phyloP scores from a whole-genome alignment of 2,888 invertebrate genomes.

The Eilema depressum region DNA sequence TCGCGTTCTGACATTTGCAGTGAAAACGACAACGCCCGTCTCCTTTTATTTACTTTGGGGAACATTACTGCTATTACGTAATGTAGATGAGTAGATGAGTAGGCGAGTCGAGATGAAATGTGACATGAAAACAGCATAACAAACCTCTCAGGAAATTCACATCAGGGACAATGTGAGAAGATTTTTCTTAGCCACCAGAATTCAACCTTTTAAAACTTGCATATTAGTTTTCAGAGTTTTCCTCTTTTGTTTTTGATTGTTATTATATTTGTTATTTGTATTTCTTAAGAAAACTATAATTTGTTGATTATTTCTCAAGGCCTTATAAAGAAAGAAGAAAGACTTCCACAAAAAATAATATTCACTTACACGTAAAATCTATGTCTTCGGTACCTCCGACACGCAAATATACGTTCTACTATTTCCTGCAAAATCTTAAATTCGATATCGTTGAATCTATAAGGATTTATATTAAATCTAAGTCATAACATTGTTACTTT shows the following conservation, averaged over 20 bases:
- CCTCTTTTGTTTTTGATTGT: too few species aligned
- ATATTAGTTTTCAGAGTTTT: neutral
- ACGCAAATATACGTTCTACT: neutral
- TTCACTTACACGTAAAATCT: neutral
- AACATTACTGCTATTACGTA: neutral
- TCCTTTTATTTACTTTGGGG: too few species aligned
- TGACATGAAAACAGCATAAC: neutral
- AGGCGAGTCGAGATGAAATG: neutral
- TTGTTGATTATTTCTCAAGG: neutral
- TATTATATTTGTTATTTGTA: neutral
- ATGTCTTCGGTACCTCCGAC: neutral
- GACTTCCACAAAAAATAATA: neutral
- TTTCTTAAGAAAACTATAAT: neutral
- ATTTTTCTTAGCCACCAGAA: neutral
- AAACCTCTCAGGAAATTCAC: neutral
- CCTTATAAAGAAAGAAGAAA: neutral
- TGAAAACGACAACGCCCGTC: too few species aligned
- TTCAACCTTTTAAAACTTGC: neutral
- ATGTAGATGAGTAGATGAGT: too few species aligned
- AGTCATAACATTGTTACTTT: slow-evolving; percentile 31
- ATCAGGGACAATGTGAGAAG: too few species aligned
- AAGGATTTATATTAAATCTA: neutral
- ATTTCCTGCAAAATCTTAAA: neutral
- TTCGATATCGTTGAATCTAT: neutral
- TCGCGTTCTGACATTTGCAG: neutral